A percentile compares a stretch with the other conserved stretches of the same genome.
Evolutionary conservation across 2,113 vertebrate genomes (phyloP).

Genomic region (Cryptotis parvus): DNA sequence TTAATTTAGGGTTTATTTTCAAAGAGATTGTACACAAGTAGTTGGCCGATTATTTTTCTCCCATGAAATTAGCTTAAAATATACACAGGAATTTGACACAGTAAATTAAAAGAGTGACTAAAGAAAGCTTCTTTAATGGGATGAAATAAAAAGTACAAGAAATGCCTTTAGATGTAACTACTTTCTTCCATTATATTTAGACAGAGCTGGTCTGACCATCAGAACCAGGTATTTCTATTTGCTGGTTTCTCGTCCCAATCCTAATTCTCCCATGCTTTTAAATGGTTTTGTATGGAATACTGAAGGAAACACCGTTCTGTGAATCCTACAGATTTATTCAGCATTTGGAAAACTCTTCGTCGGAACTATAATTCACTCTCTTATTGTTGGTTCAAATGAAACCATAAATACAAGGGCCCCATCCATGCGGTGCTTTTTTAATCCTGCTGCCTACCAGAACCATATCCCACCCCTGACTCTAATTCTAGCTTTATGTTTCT

Average conservation of each 20-base stretch:
- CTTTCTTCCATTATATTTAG: background rate
- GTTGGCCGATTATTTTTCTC: constrained; percentile 30
- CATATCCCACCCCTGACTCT: background rate
- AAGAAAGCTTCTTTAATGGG: background rate
- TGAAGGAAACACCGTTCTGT: constrained; percentile 30
- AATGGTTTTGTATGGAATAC: background rate
- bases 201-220: background rate
- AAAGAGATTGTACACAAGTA: constrained; percentile 16
- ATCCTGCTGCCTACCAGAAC: background rate
- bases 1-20: constrained; percentile 32
- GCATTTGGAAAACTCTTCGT: constrained; percentile 42
- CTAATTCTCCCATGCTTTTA: background rate
- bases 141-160: background rate
- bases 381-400: constrained; percentile 36
- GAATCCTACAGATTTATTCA: background rate
- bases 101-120: constrained; percentile 3
- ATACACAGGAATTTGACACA: background rate
- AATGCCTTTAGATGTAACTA: background rate
- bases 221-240: background rate
- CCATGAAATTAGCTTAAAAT: constrained; percentile 6
- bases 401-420: background rate
- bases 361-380: constrained; percentile 45
- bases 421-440: background rate
- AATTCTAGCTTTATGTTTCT: constrained; percentile 23
- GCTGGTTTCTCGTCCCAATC: background rate